Conservation (phyloP, 2,797 vertebrate species). For the Sebastes taczanowskii region DNA sequence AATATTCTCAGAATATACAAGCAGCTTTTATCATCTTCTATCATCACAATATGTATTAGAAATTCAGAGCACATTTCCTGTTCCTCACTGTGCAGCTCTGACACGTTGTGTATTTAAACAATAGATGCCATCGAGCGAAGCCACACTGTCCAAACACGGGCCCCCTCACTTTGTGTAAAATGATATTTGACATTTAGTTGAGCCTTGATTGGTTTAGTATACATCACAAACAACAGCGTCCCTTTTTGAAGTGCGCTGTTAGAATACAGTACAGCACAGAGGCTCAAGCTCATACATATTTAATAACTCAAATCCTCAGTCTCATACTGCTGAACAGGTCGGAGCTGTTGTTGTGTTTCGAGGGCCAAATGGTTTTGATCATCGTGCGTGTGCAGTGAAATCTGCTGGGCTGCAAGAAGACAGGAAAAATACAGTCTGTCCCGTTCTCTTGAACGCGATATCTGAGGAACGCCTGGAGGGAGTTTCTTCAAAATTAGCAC, state of each 20-base stretch:
- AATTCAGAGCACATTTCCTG: slow-evolving; percentile 14
- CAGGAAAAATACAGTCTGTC: not conserved
- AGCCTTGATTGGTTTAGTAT: slow-evolving; percentile 61
- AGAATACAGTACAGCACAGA: slow-evolving; percentile 45
- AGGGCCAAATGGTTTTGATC: slow-evolving; percentile 45
- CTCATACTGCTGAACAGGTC: slow-evolving; percentile 37
- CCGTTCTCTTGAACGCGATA: too few relatives aligned
- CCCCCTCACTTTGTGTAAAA: slow-evolving; percentile 36
- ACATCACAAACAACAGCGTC: slow-evolving; percentile 46
- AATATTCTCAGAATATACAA: slow-evolving; percentile 16
- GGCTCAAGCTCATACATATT: slow-evolving; percentile 72
- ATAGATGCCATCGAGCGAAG: slow-evolving; percentile 18
- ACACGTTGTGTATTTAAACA: slow-evolving; percentile 22
- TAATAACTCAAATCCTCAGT: slow-evolving; percentile 58
- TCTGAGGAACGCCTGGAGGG: too few relatives aligned
- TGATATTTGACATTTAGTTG: slow-evolving; percentile 49
- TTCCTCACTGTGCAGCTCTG: not conserved
- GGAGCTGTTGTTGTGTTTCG: slow-evolving; percentile 27
- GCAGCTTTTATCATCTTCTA: not conserved
- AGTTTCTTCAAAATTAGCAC: too few relatives aligned
- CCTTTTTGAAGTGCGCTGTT: slow-evolving; percentile 60
- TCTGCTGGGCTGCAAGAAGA: not conserved
- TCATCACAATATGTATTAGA: not conserved
- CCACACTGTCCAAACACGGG: slow-evolving; percentile 39
- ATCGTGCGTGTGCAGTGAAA: slow-evolving; percentile 4